Conservation (phyloP, 2,113 vertebrate species). For the Uropsilus gracilis region DNA sequence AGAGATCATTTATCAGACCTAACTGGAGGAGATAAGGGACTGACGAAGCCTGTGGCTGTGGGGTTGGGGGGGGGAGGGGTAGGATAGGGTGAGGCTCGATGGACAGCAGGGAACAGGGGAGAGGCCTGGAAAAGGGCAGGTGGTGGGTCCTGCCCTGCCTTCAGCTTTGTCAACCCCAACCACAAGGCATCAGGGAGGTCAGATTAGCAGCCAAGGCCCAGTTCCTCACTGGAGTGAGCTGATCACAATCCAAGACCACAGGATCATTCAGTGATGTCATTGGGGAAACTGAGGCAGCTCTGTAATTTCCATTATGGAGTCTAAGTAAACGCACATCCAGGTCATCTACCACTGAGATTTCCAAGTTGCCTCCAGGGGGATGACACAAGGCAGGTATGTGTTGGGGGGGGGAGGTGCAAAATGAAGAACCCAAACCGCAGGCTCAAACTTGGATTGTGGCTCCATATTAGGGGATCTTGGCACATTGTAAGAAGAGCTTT, state of each 20-base stretch:
- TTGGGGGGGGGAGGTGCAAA: background rate
- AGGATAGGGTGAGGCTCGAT: background rate
- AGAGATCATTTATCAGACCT: background rate
- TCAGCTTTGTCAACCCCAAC: background rate
- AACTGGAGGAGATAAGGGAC: background rate
- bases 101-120: background rate
- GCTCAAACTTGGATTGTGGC: background rate
- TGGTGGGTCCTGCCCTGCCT: background rate
- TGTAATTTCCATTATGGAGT: background rate
- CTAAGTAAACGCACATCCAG: background rate
- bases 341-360: background rate
- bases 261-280: background rate
- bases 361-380: background rate
- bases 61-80: too few species aligned
- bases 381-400: background rate
- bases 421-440: background rate
- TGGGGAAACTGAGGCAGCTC: background rate
- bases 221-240: background rate
- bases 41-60: too few species aligned
- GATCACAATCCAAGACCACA: background rate
- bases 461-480: background rate
- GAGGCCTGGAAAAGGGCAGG: background rate
- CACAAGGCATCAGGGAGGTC: background rate
- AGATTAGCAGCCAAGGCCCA: background rate
- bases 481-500: background rate